Base-by-base conservation (phyloP, 2,113 vertebrate species). In the Trochalopteron elliotii region DNA sequence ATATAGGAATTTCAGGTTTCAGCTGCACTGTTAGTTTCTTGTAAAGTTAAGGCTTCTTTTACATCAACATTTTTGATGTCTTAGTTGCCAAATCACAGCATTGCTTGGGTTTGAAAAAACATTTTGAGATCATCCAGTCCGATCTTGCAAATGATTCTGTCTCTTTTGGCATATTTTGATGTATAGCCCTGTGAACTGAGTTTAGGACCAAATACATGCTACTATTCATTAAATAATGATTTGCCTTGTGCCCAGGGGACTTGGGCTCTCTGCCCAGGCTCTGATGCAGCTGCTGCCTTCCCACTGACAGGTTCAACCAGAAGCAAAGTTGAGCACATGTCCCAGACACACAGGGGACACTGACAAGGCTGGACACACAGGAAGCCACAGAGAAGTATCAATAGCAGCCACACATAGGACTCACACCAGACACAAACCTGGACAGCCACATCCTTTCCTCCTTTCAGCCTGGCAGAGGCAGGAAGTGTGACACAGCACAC, bases 291-390 rank as follows among this genome's bases (percentile, higher is more conserved):
- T 68, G 27, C 39, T 82, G n/a, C n/a, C 17, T 77, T 89, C 27
- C 27, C 8, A 7, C 10, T 76, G 37, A 42, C 21, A 81, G 13
- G 25, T 84, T 88, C 15, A 80, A 27, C 9, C 11, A 24, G 5
- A 17, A 63, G 5, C 8, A 8, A 63, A 47, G 47, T 5, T 56
- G 16, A n/a, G 10, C 17, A 33, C 1, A 2, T 47, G 39, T 53
- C 9, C 11, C 24, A 59, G 59, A 35, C 22, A 37, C 15, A 55
- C 15, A 33, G 13, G 33, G 9, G 11, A 45, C 19, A 12, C 3
- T 4, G 18, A 40, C 28, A 33, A 0, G 1, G 18, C 28, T 7
- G 5, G 13, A 60, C 20, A 40, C 21, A 4, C 11, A 60, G 35
- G 3, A 5, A 11, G 15, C 20, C 39, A 39, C 18, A 52, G 25